Evolutionary conservation across 2,797 vertebrate species (phyloP).

Genomic region (Enteromius unitaeniatus): DNA sequence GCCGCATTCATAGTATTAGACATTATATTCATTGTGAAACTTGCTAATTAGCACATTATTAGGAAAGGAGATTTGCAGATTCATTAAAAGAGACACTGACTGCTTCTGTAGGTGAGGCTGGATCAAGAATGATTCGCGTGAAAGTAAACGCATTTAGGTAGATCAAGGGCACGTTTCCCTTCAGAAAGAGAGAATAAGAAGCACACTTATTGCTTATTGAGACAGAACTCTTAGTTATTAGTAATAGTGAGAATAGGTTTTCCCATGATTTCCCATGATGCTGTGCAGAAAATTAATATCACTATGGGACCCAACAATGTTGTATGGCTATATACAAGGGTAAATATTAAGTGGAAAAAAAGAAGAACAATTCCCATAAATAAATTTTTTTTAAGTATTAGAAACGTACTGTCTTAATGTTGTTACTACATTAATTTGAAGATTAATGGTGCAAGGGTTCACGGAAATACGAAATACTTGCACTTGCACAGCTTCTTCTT

Average conservation of each 20-base stretch:
- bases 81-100: too few species aligned
- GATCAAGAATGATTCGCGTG: too few species aligned
- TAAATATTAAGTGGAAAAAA: background rate
- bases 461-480: constrained; percentile 1
- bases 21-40: too few species aligned
- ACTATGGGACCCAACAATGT: too few species aligned
- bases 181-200: background rate
- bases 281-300: too few species aligned
- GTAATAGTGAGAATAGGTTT: background rate
- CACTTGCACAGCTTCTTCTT: background rate
- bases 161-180: too few species aligned
- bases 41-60: too few species aligned
- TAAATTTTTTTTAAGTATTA: background rate
- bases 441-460: background rate
- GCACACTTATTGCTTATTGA: background rate
- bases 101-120: too few species aligned
- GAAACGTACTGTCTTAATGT: background rate
- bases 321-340: background rate
- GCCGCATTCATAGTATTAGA: too few species aligned
- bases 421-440: background rate
- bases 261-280: too few species aligned
- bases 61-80: too few species aligned
- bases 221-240: background rate
- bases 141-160: too few species aligned
- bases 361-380: background rate